Base-by-base conservation (phyloP, 2,797 vertebrate genomes). In the Lophotriccus pileatus region DNA sequence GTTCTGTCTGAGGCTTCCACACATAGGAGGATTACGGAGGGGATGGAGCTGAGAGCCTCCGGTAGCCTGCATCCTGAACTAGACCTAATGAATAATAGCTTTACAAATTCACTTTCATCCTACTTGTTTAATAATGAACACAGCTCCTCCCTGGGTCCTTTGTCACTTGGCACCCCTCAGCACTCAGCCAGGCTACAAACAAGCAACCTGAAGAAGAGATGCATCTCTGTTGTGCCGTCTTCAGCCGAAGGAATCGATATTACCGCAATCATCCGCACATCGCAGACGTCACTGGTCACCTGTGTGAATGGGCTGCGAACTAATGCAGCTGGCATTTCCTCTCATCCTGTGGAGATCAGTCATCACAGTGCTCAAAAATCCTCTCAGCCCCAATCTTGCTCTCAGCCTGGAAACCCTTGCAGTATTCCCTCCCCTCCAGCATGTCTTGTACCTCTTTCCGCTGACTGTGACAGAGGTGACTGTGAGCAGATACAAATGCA, bases 91-190 rank as follows among this genome's bases (percentile, higher is more conserved):
- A 98, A 97, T 87, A 97, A 97, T 97, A 97, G 98, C 98, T 98
- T 97, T 92, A 98, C 98, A 96, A 98, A 98, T 86, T 97, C 96
- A 75, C 98, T 99, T 93, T 98, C 98, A 86, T 98, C 98, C 74
- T 99, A 99, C 97, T 97, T 98, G 96, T 98, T 99, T 98, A 99
- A 99, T 98, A 98, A 98, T 95, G 99, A 99, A 98, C 98, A 98
- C 94, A 98, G 97, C 98, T 98, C 98, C 98, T 98, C 98, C 98
- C 98, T 98, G 49, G 91, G 98, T 96, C 98, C 98, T 97, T 98
- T 98, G 98, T 98, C 98, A 95, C 98, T 96, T 84, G 97, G 97
- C 95, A 98, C 98, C 89, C 98, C 98, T 95, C 98, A 97, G 97
- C 98, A 99, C 80, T 98, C 98, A 39, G 97, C 98, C 94, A 98